phyloP scores from a whole-genome alignment of 2,113 vertebrate genomes.

The Tupaia tana region DNA sequence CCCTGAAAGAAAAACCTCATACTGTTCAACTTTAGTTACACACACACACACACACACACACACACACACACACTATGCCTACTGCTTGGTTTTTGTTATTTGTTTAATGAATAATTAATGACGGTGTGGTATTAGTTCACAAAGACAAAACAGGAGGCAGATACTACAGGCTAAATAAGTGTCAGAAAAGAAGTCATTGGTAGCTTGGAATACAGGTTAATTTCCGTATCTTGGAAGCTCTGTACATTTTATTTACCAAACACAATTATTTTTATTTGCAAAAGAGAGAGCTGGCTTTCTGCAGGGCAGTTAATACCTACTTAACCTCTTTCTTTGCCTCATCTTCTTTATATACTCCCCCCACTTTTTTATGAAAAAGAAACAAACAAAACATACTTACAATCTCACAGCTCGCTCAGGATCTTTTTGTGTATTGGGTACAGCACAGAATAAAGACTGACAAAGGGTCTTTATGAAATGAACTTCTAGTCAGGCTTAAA shows the following conservation, averaged over 20 bases:
- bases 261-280: background rate
- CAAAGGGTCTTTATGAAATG: background rate
- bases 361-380: background rate
- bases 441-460: background rate
- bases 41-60: background rate
- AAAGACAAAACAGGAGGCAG: background rate
- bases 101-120: slow-evolving; percentile 14
- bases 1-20: slow-evolving; percentile 13
- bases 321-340: background rate
- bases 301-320: background rate
- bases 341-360: background rate
- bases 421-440: background rate
- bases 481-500: background rate
- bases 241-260: background rate
- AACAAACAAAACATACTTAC: background rate
- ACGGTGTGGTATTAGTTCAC: background rate
- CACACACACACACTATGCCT: background rate
- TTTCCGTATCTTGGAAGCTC: background rate
- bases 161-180: background rate
- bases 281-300: background rate
- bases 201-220: background rate
- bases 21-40: background rate
- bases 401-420: background rate
- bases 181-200: background rate
- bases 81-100: background rate